Evolutionary conservation across 2,797 vertebrate genomes (phyloP).

Genomic region (Tenualosa thibaudeaui): DNA sequence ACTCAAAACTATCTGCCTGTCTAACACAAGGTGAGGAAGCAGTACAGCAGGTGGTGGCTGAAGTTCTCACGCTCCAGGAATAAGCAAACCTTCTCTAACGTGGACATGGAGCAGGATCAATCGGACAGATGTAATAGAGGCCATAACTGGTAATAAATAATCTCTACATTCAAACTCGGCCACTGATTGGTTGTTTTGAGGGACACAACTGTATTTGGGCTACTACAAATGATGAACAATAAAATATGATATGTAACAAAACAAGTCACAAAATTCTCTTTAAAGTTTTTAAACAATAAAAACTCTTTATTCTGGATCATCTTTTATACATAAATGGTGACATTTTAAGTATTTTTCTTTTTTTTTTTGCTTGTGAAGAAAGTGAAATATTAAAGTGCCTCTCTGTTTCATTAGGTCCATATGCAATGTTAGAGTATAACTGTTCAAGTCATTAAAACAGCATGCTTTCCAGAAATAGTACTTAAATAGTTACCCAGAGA

Average conservation of each 20-base stretch:
- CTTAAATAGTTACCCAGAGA: too few species aligned
- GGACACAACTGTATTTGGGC: background rate
- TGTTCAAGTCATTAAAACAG: background rate
- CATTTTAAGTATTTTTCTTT: background rate
- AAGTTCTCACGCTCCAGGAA: background rate
- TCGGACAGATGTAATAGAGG: background rate
- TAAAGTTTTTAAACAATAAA: background rate
- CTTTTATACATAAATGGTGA: background rate
- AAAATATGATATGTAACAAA: background rate
- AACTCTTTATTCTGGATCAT: background rate
- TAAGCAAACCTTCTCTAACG: background rate
- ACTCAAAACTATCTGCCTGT: too few species aligned
- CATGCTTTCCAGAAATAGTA: background rate
- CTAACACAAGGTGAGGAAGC: too few species aligned
- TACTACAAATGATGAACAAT: background rate
- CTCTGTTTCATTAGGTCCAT: background rate
- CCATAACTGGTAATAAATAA: background rate
- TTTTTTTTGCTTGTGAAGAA: background rate
- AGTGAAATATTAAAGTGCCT: background rate
- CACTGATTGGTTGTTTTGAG: background rate
- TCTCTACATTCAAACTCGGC: background rate
- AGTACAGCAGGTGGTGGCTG: background rate
- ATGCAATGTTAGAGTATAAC: background rate
- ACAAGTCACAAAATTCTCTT: background rate
- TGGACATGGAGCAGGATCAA: background rate